Conservation (phyloP, 2,113 vertebrate species). For the Cyanoramphus novaezelandiae region DNA sequence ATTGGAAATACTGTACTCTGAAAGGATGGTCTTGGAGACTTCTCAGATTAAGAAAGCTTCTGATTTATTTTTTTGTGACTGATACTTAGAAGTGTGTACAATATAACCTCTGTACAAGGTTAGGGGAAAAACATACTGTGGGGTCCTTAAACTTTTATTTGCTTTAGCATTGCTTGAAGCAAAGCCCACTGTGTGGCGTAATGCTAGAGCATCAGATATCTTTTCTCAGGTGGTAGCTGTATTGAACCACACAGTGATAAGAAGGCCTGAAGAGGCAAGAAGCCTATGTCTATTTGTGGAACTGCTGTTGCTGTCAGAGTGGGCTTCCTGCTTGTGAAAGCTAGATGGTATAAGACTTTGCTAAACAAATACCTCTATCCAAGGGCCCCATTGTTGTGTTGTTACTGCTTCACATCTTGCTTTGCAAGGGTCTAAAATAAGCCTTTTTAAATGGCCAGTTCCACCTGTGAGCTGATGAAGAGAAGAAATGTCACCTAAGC, state of each 20-base stretch:
- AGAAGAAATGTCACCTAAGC: neutral
- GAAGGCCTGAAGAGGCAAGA: neutral
- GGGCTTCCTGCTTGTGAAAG: neutral
- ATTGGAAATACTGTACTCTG: neutral
- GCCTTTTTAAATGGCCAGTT: neutral
- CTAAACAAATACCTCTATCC: neutral
- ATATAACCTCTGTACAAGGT: neutral
- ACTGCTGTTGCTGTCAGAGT: neutral
- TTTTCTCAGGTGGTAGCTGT: constrained; percentile 19
- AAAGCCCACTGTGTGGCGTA: neutral
- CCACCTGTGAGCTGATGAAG: neutral
- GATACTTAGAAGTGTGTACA: neutral
- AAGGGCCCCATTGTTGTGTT: neutral
- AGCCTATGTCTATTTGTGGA: neutral
- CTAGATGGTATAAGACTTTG: neutral
- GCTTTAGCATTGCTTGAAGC: neutral
- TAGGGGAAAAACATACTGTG: neutral
- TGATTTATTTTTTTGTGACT: neutral
- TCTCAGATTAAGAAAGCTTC: neutral
- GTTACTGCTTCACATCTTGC: neutral
- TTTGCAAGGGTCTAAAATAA: neutral
- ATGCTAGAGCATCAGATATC: neutral
- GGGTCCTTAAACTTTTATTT: neutral
- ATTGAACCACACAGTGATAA: constrained; percentile 7
- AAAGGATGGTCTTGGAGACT: neutral